Evolutionary conservation across 2,888 invertebrate genomes (phyloP), one percentile per base, ranked within the genome.

Genomic region (Mesorhabditis spiculigera): DNA sequence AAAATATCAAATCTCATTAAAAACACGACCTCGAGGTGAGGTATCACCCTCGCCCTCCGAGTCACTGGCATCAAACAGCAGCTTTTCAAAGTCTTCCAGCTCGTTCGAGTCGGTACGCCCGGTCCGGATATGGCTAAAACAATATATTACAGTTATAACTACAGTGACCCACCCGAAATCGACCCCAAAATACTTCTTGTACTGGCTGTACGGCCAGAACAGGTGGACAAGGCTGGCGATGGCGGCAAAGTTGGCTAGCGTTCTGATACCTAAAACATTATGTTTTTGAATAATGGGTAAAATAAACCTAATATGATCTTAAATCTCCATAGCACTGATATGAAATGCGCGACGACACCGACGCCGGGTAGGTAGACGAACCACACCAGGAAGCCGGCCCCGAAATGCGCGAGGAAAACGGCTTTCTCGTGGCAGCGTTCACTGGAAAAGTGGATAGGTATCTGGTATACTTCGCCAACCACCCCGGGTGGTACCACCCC

Each of bases 361-460:
- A 96, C 91, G 73, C 95, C 92, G 10, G 96, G 95, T 85, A 96
- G 89, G 87, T 97, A 96, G 80, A 95, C 93, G 86, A 97, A 95
- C 97, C 97, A 97, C 10, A 97, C 96, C 61, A 97, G 90, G 86
- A 95, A 94, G 16, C 95, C 95, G 13, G 96, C 96, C 69, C 95
- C 97, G 87, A 96, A 94, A 87, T 97, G 96, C 67, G 95, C 90
- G 70, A 96, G 90, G 87, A 97, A 97, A 86, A 94, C 92, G 58
- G 95, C 89, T 86, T 95, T 94, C 81, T 91, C 91, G 69, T 90
- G 90, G 85, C 92, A 91, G 86, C 91, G 91, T 86, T 93, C 93
- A 80, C 92, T 82, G 63, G 63, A 28, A 79, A 71, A 43, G 6
- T 50, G 2, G 58, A 50, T 50, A 50, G n/a, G 58, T n/a, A 13